phyloP scores from a whole-genome alignment of 2,797 vertebrate species.

The Ptychobarbus kaznakovi region DNA sequence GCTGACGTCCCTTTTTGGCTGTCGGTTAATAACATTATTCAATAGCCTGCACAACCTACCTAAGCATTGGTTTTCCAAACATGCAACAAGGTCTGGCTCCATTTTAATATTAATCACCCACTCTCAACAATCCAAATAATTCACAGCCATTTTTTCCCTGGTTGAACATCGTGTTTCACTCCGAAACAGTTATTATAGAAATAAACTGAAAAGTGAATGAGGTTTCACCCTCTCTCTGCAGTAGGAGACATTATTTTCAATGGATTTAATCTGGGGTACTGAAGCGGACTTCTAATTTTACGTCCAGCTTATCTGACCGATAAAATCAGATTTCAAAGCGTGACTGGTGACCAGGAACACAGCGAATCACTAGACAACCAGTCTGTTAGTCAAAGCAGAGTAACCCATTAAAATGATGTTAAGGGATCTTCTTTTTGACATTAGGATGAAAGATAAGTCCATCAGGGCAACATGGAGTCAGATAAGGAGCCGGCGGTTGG shows the following conservation, averaged over 20 bases:
- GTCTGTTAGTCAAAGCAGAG: slow-evolving; percentile 9
- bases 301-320: background rate
- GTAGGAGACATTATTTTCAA: background rate
- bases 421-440: background rate
- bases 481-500: background rate
- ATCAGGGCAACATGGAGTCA: background rate
- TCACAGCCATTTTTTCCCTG: background rate
- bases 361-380: background rate
- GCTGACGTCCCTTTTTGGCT: background rate
- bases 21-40: background rate
- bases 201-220: background rate
- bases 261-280: background rate
- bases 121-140: background rate
- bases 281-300: background rate
- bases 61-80: background rate
- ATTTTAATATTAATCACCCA: background rate
- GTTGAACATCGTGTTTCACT: background rate
- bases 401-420: slow-evolving; percentile 10
- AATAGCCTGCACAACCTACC: background rate
- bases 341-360: background rate
- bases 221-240: background rate
- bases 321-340: background rate
- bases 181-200: background rate
- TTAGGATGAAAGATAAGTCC: background rate
- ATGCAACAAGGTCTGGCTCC: background rate